These are phyloP conservation scores for Leptinotarsa undecemlineata DNA, from an alignment of 1,140 invertebrate genomes.

Conservation along the genomic window DNA sequence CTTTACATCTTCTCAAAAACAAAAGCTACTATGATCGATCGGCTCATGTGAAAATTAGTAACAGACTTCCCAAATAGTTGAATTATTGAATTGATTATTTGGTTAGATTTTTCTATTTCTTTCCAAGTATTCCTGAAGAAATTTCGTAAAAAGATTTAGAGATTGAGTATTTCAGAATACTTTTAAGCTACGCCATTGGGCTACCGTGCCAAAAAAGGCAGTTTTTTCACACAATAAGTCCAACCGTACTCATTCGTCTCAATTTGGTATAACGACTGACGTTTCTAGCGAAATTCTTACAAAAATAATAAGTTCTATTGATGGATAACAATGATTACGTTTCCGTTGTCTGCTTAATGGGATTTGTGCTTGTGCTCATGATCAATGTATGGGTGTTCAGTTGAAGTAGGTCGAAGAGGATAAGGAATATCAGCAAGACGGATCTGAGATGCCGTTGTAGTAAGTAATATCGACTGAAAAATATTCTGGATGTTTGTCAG, in stretches of 20 bases:
- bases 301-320: background rate
- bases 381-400: background rate
- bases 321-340: slow-evolving; percentile 6
- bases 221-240: background rate
- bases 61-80: too few relatives aligned
- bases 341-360: background rate
- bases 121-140: too few relatives aligned
- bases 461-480: background rate
- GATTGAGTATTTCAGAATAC: too few relatives aligned
- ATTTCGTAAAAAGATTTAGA: too few relatives aligned
- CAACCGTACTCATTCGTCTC: background rate
- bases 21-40: too few relatives aligned
- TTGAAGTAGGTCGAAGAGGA: background rate
- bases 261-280: background rate
- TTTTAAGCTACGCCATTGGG: too few relatives aligned
- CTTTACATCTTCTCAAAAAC: too few relatives aligned
- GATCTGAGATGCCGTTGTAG: background rate
- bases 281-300: background rate
- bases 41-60: too few relatives aligned
- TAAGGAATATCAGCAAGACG: background rate
- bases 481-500: too few relatives aligned
- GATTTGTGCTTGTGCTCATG: background rate
- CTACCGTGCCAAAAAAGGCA: too few relatives aligned
- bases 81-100: too few relatives aligned
- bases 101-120: too few relatives aligned